Base-by-base conservation (phyloP, 2,113 vertebrate species). In the Catharus bicknelli region DNA sequence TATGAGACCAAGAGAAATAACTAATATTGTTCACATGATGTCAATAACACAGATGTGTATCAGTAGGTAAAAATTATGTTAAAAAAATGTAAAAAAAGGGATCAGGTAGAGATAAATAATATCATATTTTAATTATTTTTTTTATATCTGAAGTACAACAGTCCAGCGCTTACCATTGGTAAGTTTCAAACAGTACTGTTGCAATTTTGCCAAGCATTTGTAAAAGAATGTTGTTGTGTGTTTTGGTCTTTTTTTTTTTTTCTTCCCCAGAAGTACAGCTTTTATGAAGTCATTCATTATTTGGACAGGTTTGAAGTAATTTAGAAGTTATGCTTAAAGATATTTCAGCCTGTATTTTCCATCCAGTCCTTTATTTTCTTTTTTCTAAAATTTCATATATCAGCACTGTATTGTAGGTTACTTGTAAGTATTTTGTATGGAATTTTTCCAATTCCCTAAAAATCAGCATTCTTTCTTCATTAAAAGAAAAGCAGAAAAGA, bases 261-360 rank as follows among this genome's bases (percentile, higher is more conserved):
- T 36, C 34, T 36, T 40, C 12, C 34, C 55, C 68, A 17, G 22
- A 53, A 50, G 26, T 29, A 43, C 21, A 69, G 22, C 4, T 84
- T 93, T 54, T 54, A 47, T 79, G 15, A 88, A 70, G 14, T 63
- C 11, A 26, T 67, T 88, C 15, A 32, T 85, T 94, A 57, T 80
- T 83, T 74, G 42, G 16, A 83, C 57, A 43, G 7, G 10, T 80
- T 80, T 77, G 63, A 88, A 69, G 51, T 48, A 58, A 59, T 43
- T 55, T 51, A 59, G 54, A 73, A 83, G 16, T 73, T 95, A 36
- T 25, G 47, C n/a, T 72, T 66, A 55, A 66, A 86, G 55, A 7
- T 54, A 40, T 64, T 83, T 83, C 63, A 69, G 55, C 59, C 32
- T 81, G 16, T 36, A 27, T 66, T 80, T 94, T 73, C 12, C 34